Evolutionary conservation across 2,113 vertebrate genomes (phyloP).

Genomic region (Diadophis punctatus): DNA sequence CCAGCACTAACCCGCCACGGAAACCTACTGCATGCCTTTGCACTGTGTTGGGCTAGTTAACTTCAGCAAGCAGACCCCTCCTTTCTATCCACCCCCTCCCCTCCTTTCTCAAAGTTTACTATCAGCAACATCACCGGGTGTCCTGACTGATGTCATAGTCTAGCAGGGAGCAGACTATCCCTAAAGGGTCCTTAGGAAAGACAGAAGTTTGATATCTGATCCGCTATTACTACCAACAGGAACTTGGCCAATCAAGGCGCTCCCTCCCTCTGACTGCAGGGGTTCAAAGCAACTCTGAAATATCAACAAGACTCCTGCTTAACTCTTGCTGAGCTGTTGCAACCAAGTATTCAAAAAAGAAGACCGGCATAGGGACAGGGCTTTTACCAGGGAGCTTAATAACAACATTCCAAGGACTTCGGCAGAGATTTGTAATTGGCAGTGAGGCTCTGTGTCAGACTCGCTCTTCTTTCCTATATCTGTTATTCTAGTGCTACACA

Average conservation of each 20-base stretch:
- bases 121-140: conserved; percentile 68
- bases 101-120: conserved; percentile 62
- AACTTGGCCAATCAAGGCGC: conserved; percentile 70
- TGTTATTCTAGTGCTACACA: not conserved
- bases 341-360: not conserved
- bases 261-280: conserved; percentile 33
- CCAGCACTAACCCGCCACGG: conserved; percentile 73
- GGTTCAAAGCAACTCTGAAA: conserved; percentile 44
- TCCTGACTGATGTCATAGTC: conserved; percentile 77
- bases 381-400: not conserved
- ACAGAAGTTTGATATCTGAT: conserved; percentile 77
- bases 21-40: conserved; percentile 77
- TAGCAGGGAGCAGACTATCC: conserved; percentile 63
- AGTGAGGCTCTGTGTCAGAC: not conserved
- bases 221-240: conserved; percentile 72
- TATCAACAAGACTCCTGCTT: conserved; percentile 45
- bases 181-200: conserved; percentile 71
- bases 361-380: not conserved
- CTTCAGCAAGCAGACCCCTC: conserved; percentile 72
- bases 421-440: not conserved
- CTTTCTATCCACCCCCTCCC: conserved; percentile 36
- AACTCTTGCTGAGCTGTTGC: conserved; percentile 52
- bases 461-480: not conserved
- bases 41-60: conserved; percentile 73
- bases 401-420: not conserved